Base-by-base conservation (phyloP, 2,888 invertebrate species). In the Operophtera brumata region DNA sequence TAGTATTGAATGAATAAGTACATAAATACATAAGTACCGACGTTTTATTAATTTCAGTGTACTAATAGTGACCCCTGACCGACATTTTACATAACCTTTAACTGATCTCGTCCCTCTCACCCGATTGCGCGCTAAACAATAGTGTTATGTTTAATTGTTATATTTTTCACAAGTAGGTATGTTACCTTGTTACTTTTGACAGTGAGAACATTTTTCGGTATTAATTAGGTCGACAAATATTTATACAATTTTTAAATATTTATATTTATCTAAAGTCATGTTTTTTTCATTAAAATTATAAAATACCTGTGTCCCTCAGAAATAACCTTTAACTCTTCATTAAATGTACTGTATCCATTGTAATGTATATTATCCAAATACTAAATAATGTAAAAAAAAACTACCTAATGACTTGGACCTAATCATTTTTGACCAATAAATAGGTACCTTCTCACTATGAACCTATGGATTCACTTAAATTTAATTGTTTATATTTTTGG, bases 131-230 rank as follows among this genome's bases (percentile, higher is more conserved):
- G 8, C n/a, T 43, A 50, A 61, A 69, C 69, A 69, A 70, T 71
- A 62, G 64, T 60, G 49, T 40, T 47, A 45, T 50, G 52, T 64
- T 57, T 63, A 61, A 67, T 67, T 66, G 62, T 66, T 61, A 56
- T 61, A 61, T 64, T 65, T 65, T 69, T 69, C 67, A 66, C 67
- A 69, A 62, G 63, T 52, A 39, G 35, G 52, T 59, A 53, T 35
- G 61, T 62, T 51, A 45, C 55, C 49, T 58, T 50, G 49, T 47
- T 36, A 48, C 36, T 55, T 61, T 50, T 49, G 39, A 51, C 59
- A 61, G 57, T 55, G 54, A 51, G 57, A 46, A 42, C 12, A 32
- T 42, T 48, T 52, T 37, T 41, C 30, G 57, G 50, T 44, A 43
- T 10, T 2, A 30, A 34, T 48, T 40, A 10, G 47, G 47, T 51